Percentiles rank a stretch among this genome's conserved stretches.
phyloP scores from a whole-genome alignment of 1,140 invertebrate genomes.

The Diachasma alloeum region DNA sequence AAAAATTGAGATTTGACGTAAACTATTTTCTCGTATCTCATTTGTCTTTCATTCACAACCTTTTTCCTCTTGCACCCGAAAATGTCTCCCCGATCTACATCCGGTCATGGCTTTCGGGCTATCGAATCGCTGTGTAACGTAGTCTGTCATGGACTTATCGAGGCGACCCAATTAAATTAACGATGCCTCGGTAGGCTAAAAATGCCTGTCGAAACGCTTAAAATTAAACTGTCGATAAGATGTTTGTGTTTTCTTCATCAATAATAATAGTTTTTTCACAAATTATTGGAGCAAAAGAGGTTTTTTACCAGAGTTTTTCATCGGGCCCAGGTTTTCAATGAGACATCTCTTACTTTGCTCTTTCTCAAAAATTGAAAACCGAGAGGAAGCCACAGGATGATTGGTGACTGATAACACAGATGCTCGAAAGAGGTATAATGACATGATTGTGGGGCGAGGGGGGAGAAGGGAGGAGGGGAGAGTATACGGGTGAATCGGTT shows the following conservation, averaged over 20 bases:
- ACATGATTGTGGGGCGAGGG: neutral
- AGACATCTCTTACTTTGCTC: too few species aligned
- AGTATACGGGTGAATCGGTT: neutral
- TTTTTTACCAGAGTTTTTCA: too few species aligned
- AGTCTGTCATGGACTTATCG: conserved; percentile 24
- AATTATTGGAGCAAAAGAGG: too few species aligned
- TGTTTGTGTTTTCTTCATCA: neutral
- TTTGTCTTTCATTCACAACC: conserved; percentile 7
- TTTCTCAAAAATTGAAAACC: too few species aligned
- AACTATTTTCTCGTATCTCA: neutral
- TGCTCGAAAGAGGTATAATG: too few species aligned
- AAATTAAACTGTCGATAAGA: conserved; percentile 16
- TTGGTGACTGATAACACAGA: too few species aligned
- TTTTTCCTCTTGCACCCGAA: neutral
- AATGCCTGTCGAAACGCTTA: neutral
- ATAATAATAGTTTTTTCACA: too few species aligned
- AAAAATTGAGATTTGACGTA: neutral
- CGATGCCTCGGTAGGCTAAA: conserved; percentile 5
- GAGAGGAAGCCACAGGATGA: too few species aligned
- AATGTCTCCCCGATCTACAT: conserved; percentile 12
- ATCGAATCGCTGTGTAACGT: conserved; percentile 10
- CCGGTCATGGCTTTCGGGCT: conserved; percentile 13
- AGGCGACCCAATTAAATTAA: conserved; percentile 42
- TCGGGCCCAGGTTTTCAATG: too few species aligned
- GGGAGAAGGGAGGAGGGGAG: neutral